These are phyloP conservation scores for Geotrupes spiniger DNA, from an alignment of 2,888 invertebrate genomes.

Conservation along the genomic window DNA sequence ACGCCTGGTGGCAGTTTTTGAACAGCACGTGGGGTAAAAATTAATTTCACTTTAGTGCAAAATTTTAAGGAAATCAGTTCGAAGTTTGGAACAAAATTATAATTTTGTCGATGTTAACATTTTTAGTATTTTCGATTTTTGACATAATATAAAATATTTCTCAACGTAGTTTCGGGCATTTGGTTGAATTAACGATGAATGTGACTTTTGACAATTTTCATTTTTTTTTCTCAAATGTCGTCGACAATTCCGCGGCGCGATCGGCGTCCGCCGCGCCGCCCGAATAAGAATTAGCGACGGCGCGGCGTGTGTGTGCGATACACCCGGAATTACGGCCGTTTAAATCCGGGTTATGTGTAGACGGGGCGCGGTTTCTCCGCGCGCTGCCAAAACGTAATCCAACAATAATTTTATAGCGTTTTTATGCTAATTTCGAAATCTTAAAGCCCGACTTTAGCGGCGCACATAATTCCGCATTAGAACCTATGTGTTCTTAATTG, in stretches of 20 bases:
- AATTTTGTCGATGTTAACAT: too few species aligned
- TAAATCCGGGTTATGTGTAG: constrained; percentile 12
- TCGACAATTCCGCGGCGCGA: constrained; percentile 15
- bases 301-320: constrained; percentile 6
- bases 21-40: too few species aligned
- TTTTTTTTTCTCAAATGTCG: too few species aligned
- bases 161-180: too few species aligned
- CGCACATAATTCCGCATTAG: constrained; percentile 38
- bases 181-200: too few species aligned
- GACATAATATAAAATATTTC: too few species aligned
- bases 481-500: constrained; percentile 38
- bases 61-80: too few species aligned
- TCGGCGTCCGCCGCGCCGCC: constrained; percentile 16
- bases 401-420: constrained; percentile 44
- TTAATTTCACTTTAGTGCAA: too few species aligned
- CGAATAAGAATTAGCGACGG: constrained; percentile 13
- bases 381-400: constrained; percentile 36
- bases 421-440: constrained; percentile 42
- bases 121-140: too few species aligned
- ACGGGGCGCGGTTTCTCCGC: constrained; percentile 11
- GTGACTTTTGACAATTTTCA: too few species aligned
- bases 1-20: too few species aligned
- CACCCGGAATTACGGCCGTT: constrained; percentile 1
- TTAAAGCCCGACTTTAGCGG: constrained; percentile 32
- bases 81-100: too few species aligned